Evolutionary conservation across 2,888 invertebrate species (phyloP).

Genomic region (Teinopalpus imperialis): DNA sequence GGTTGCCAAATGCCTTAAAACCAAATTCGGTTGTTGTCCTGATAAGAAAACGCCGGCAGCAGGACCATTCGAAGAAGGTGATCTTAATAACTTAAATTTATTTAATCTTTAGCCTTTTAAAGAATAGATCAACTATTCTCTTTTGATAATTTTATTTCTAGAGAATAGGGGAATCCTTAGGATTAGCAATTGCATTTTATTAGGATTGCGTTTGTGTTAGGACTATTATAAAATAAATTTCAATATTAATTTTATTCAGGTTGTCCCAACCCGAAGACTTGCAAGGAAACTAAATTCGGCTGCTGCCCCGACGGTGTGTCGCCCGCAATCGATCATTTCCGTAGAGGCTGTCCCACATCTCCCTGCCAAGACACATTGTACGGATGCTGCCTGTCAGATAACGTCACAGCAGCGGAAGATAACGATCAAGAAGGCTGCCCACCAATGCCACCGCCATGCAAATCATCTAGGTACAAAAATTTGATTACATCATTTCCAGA

Average conservation of each 20-base stretch:
- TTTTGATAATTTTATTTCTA: no score
- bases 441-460: conserved; percentile 82
- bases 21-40: conserved; percentile 92
- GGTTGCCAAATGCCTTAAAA: conserved; percentile 79
- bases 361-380: conserved; percentile 90
- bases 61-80: conserved; percentile 91
- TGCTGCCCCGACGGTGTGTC: conserved; percentile 94
- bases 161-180: no score
- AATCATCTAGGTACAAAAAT: conserved; percentile 76
- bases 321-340: conserved; percentile 85
- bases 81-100: background rate
- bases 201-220: no score
- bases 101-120: no score
- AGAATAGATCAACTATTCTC: no score
- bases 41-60: conserved; percentile 88
- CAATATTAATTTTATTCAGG: no score
- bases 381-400: conserved; percentile 91
- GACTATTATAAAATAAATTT: no score
- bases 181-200: no score
- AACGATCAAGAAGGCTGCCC: conserved; percentile 93
- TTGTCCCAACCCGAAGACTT: conserved; percentile 87
- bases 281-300: conserved; percentile 87
- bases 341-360: conserved; percentile 88
- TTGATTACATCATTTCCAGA: no score
- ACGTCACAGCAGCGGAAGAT: conserved; percentile 88